Percentiles rank a stretch among this genome's conserved stretches.
phyloP scores from a whole-genome alignment of 2,888 invertebrate species.

The Aporophyla lueneburgensis region DNA sequence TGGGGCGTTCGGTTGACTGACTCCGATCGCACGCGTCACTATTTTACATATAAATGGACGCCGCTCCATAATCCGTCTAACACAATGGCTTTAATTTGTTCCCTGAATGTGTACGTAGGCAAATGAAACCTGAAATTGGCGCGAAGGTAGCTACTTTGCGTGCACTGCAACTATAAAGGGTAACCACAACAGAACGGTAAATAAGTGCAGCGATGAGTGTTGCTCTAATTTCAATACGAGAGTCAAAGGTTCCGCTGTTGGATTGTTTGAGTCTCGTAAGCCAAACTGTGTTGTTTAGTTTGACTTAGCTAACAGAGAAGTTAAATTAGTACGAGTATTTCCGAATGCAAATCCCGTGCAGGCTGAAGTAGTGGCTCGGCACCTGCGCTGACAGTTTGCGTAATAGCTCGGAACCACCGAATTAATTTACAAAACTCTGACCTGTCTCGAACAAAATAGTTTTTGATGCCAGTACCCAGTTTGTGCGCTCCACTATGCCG shows the following conservation, averaged over 20 bases:
- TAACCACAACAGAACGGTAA: slow-evolving; percentile 64
- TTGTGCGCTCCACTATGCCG: slow-evolving; percentile 69
- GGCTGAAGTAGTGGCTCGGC: slow-evolving; percentile 79
- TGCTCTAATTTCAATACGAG: slow-evolving; percentile 62
- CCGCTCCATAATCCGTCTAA: slow-evolving; percentile 88
- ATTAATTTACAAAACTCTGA: slow-evolving; percentile 89
- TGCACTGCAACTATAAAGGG: slow-evolving; percentile 57
- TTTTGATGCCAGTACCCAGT: slow-evolving; percentile 80
- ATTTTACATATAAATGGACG: slow-evolving; percentile 90
- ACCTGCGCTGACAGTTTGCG: slow-evolving; percentile 89
- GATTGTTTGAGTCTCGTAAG: slow-evolving; percentile 72
- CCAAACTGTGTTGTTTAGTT: slow-evolving; percentile 80
- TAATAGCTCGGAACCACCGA: slow-evolving; percentile 88
- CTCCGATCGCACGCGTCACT: slow-evolving; percentile 86
- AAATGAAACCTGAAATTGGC: slow-evolving; percentile 83
- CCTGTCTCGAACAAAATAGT: slow-evolving; percentile 84
- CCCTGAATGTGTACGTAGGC: slow-evolving; percentile 81
- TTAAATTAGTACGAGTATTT: slow-evolving; percentile 88
- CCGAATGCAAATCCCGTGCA: slow-evolving; percentile 85
- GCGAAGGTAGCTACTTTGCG: slow-evolving; percentile 60
- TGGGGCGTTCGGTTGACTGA: slow-evolving; percentile 78
- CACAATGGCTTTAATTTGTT: slow-evolving; percentile 89
- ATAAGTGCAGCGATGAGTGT: slow-evolving; percentile 56
- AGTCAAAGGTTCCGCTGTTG: slow-evolving; percentile 47
- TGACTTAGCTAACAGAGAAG: slow-evolving; percentile 84